These are phyloP conservation scores for Rhabdophis nuchalis DNA, from an alignment of 2,797 vertebrate species.

Conservation along the genomic window DNA sequence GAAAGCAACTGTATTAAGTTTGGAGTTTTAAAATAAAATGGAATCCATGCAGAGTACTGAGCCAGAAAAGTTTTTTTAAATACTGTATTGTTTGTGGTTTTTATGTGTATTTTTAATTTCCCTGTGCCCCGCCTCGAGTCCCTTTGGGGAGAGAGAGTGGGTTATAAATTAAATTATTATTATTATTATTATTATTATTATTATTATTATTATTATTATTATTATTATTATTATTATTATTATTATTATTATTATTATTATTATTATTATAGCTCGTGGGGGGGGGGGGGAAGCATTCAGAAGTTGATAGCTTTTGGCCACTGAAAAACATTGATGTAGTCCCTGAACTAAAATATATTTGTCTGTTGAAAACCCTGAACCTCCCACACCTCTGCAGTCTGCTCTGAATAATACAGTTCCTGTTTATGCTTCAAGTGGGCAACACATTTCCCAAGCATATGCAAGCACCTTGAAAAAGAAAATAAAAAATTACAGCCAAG, in stretches of 20 bases:
- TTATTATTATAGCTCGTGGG: neutral
- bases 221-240: no score
- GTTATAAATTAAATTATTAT: no score
- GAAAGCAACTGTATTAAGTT: neutral
- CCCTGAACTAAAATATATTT: neutral
- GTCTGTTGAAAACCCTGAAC: neutral
- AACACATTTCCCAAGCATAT: conserved; percentile 23
- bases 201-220: no score
- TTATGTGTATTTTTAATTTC: no score
- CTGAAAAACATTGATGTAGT: neutral
- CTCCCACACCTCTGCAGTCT: neutral
- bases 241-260: no score
- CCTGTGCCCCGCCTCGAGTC: no score
- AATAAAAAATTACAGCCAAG: neutral
- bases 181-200: no score
- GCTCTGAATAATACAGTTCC: neutral
- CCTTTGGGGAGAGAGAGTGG: no score
- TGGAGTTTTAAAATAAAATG: neutral
- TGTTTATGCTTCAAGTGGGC: conserved; percentile 12
- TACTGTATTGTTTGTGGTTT: no score
- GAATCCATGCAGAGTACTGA: neutral
- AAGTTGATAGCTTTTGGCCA: neutral
- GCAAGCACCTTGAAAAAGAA: conserved; percentile 31
- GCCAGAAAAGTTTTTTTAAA: conserved; percentile 1
- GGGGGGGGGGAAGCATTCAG: neutral